Percentiles rank a stretch among this genome's conserved stretches.
Evolutionary conservation across 2,888 invertebrate genomes (phyloP).

Genomic region (Choristoneura rosaceana): DNA sequence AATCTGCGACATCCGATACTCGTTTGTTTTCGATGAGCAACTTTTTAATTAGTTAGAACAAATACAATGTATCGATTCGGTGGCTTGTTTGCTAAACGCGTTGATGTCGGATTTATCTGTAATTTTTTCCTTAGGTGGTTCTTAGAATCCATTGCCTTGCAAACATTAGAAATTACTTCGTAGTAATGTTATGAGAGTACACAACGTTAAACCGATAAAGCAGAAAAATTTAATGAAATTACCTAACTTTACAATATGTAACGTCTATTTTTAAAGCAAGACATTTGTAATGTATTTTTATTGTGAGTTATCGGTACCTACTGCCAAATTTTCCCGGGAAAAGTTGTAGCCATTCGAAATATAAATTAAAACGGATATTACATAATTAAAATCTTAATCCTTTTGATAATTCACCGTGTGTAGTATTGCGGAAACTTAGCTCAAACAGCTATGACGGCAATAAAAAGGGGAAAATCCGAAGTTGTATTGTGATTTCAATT

Average conservation of each 20-base stretch:
- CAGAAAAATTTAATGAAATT: neutral
- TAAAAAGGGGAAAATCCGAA: conserved; percentile 57
- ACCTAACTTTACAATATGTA: neutral
- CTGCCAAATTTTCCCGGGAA: neutral
- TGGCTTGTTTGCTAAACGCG: neutral
- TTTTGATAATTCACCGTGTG: conserved; percentile 17
- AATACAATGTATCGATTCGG: conserved; percentile 14
- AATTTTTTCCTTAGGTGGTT: conserved; percentile 9
- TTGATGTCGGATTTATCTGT: conserved; percentile 8
- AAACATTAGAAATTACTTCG: conserved; percentile 24
- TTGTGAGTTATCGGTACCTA: neutral
- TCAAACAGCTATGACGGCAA: conserved; percentile 33
- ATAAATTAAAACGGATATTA: neutral
- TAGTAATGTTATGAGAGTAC: neutral
- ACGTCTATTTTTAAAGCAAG: neutral
- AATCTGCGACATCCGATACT: conserved; percentile 68
- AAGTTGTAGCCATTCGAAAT: neutral
- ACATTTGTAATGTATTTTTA: neutral
- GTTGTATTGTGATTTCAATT: conserved; percentile 56
- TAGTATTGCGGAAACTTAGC: conserved; percentile 23
- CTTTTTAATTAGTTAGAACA: conserved; percentile 53
- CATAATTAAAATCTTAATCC: conserved; percentile 21
- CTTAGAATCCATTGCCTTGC: conserved; percentile 8
- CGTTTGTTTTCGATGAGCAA: conserved; percentile 57
- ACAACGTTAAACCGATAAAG: conserved; percentile 1